Conservation (phyloP, 2,888 invertebrate species). For the Hydroisotoma schaefferi region DNA sequence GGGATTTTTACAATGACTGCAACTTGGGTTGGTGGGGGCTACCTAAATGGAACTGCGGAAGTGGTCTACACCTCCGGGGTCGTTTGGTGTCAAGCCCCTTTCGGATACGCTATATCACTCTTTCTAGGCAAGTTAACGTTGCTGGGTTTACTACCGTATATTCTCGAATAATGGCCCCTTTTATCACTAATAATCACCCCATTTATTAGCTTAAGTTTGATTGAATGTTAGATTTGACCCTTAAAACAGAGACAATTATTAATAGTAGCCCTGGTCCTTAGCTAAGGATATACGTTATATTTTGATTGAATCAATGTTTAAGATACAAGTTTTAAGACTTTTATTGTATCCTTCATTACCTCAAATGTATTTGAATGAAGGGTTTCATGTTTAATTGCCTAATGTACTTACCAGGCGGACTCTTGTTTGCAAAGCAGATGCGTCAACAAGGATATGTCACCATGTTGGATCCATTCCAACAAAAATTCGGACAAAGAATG, state of each 20-base stretch:
- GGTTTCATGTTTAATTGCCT: not conserved
- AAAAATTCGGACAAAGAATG: slow-evolving; percentile 66
- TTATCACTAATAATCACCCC: too few relatives aligned
- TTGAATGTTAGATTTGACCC: too few relatives aligned
- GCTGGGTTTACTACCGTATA: not conserved
- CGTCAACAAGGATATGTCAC: slow-evolving; percentile 85
- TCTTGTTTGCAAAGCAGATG: slow-evolving; percentile 67
- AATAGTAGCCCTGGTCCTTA: too few relatives aligned
- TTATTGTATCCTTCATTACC: too few relatives aligned
- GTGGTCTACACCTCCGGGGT: slow-evolving; percentile 88
- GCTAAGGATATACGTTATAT: too few relatives aligned
- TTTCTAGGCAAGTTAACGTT: slow-evolving; percentile 72
- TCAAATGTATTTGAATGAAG: too few relatives aligned
- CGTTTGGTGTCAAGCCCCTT: slow-evolving; percentile 98
- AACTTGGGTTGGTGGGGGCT: slow-evolving; percentile 99
- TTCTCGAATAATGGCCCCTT: too few relatives aligned
- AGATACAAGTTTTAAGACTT: not conserved
- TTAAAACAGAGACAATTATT: too few relatives aligned
- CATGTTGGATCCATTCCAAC: slow-evolving; percentile 97
- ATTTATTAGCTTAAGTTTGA: not conserved
- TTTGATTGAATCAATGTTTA: not conserved
- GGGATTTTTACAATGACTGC: slow-evolving; percentile 99
- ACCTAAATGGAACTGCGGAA: slow-evolving; percentile 98
- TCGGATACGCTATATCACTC: slow-evolving; percentile 93
- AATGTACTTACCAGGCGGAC: slow-evolving; percentile 56